Percentiles rank a stretch among this genome's conserved stretches.
phyloP scores from a whole-genome alignment of 1,140 invertebrate genomes.

The Manduca sexta region DNA sequence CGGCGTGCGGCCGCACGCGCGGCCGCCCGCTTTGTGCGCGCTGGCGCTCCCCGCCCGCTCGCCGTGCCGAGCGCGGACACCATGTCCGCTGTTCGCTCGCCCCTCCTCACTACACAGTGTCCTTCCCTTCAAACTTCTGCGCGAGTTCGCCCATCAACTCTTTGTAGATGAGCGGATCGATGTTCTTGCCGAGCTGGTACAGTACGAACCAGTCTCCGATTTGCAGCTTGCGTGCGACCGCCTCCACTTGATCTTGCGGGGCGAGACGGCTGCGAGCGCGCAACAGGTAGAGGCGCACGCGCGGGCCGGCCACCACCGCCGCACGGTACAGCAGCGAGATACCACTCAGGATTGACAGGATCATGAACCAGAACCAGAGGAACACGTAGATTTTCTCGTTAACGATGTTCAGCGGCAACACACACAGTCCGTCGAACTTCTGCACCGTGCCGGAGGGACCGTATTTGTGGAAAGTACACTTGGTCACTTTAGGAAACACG shows the following conservation, averaged over 20 bases:
- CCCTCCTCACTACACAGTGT: constrained; percentile 46
- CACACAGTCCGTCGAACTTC: constrained; percentile 92
- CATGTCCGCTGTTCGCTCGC: constrained; percentile 16
- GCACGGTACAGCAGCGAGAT: constrained; percentile 86
- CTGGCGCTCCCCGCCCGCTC: constrained; percentile 20
- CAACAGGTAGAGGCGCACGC: constrained; percentile 83
- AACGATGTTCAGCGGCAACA: constrained; percentile 90
- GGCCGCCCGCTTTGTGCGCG: constrained; percentile 39
- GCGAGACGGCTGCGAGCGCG: constrained; percentile 87
- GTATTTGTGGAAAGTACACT: constrained; percentile 94
- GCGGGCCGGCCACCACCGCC: constrained; percentile 82
- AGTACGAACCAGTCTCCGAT: constrained; percentile 96
- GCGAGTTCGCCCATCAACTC: constrained; percentile 88
- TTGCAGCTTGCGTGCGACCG: constrained; percentile 86
- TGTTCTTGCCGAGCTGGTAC: constrained; percentile 93
- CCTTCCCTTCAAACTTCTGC: constrained; percentile 77
- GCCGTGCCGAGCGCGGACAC: no score
- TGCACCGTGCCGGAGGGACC: constrained; percentile 92
- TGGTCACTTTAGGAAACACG: constrained; percentile 92
- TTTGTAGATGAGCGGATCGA: constrained; percentile 91
- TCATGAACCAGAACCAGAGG: constrained; percentile 92
- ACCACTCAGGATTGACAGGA: constrained; percentile 82
- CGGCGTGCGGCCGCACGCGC: constrained; percentile 47
- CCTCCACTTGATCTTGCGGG: constrained; percentile 83
- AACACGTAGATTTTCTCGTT: constrained; percentile 95